Evolutionary conservation across 2,888 invertebrate genomes (phyloP).

Genomic region (Andrena flavipes): DNA sequence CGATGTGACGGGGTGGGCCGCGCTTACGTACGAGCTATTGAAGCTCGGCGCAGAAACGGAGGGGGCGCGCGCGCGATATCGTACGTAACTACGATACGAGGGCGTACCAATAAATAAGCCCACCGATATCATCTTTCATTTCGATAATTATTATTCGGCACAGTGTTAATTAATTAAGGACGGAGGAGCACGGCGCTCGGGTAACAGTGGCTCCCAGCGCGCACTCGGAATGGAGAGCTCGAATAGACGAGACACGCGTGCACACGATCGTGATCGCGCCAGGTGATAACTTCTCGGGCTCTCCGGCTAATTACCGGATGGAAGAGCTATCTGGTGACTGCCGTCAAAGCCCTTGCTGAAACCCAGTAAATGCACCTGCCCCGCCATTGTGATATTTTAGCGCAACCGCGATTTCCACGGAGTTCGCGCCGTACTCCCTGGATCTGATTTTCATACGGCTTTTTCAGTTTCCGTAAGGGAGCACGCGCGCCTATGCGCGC

Average conservation of each 20-base stretch:
- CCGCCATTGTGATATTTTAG: constrained; percentile 70
- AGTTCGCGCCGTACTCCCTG: constrained; percentile 38
- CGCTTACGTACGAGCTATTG: constrained; percentile 36
- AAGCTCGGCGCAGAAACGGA: constrained; percentile 10
- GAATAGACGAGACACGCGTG: constrained; percentile 64
- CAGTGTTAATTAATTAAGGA: constrained; percentile 83
- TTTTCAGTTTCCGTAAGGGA: constrained; percentile 22
- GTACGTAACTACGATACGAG: constrained; percentile 70
- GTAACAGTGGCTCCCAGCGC: constrained; percentile 21
- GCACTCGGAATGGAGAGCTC: constrained; percentile 56
- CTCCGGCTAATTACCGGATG: constrained; percentile 81
- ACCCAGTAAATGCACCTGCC: constrained; percentile 71
- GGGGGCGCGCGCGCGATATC: constrained; percentile 49
- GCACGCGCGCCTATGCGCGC: neutral
- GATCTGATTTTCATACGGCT: constrained; percentile 69
- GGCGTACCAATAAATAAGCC: constrained; percentile 79
- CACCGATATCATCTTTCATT: constrained; percentile 82
- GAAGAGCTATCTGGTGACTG: constrained; percentile 78
- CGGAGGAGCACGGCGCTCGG: constrained; percentile 59
- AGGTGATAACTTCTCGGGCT: constrained; percentile 80
- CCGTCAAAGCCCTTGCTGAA: constrained; percentile 70
- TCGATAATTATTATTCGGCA: constrained; percentile 82
- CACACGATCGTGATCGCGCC: constrained; percentile 72
- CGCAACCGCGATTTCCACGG: constrained; percentile 33
- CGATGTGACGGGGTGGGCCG: constrained; percentile 48